Base-by-base conservation (phyloP, 2,888 invertebrate species). In the Neoscelio sp. region DNA sequence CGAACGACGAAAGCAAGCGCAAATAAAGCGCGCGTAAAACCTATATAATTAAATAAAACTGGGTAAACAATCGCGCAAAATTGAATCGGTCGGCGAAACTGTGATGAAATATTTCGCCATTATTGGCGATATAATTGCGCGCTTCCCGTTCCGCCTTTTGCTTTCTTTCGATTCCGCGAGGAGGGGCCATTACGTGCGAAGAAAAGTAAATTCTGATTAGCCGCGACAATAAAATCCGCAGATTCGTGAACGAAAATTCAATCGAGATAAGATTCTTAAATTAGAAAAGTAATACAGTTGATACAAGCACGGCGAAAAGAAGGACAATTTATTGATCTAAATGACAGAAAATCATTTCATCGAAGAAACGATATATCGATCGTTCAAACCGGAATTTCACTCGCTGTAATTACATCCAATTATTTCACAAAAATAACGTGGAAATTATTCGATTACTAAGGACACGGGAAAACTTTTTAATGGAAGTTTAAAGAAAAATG, bases 221-320 rank as follows among this genome's bases (percentile, higher is more conserved):
- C 52, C 38, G 44, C 17, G 60, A 30, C 71, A 71, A 71, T 71
- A 60, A 71, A 71, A 71, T 50, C 60, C 71, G 26, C 71, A 33
- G 71, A 56, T 68, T 68, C 68, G 68, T 67, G 67, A 67, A 67
- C 52, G 67, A 70, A 70, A 58, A 70, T 60, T 70, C 70, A 70
- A 60, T 60, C 18, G 33, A 58, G 70, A 70, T 70, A 58, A 58
- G 58, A 60, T 70, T 70, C 50, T 70, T 58, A 40, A 38, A 70
- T 70, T 70, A 58, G 42, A 70, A 60, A 58, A 20, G 40, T 50
- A 20, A 56, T 46, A 46, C 56, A 28, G 54, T 68, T 46, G 17
- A 30, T 50, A 18, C 30, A 26, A 12, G 44, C 18, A 17, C 6
- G n/a, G n/a, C 7, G 28, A 8, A 28, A 28, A n/a, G n/a, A 5